These are phyloP conservation scores for Tipula unca DNA, from an alignment of 2,888 invertebrate genomes.

Conservation along the genomic window DNA sequence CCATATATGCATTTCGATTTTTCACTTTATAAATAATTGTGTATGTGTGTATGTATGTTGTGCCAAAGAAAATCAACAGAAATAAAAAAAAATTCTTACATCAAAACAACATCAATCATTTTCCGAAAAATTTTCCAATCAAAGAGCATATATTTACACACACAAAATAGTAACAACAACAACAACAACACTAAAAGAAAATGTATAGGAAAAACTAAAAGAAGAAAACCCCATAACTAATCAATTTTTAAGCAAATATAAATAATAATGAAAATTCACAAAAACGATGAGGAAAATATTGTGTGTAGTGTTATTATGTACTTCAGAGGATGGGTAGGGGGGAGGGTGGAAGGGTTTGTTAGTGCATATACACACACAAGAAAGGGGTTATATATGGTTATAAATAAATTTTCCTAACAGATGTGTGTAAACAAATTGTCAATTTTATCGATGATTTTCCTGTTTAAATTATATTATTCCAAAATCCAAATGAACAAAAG, in stretches of 20 bases:
- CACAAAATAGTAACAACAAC: neutral
- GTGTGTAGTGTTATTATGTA: neutral
- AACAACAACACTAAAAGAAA: neutral
- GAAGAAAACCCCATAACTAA: neutral
- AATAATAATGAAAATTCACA: neutral
- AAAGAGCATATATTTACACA: neutral
- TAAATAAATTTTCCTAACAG: constrained; percentile 15
- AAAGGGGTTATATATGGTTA: neutral
- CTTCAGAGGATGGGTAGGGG: neutral
- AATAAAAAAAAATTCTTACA: neutral
- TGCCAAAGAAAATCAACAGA: neutral
- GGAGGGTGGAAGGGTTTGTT: neutral
- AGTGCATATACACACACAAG: neutral
- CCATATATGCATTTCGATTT: neutral
- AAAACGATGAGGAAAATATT: neutral
- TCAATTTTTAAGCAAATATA: constrained; percentile 14
- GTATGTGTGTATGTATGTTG: neutral
- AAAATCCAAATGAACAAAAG: neutral
- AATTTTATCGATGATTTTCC: constrained; percentile 16
- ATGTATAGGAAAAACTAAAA: neutral
- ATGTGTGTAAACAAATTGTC: constrained; percentile 18
- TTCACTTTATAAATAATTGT: neutral
- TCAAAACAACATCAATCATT: neutral
- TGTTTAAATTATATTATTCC: neutral
- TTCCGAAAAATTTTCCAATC: neutral